A percentile compares a stretch with the other conserved stretches of the same genome.
Evolutionary conservation across 2,888 invertebrate genomes (phyloP).

Genomic region (Dasypogon diadema): DNA sequence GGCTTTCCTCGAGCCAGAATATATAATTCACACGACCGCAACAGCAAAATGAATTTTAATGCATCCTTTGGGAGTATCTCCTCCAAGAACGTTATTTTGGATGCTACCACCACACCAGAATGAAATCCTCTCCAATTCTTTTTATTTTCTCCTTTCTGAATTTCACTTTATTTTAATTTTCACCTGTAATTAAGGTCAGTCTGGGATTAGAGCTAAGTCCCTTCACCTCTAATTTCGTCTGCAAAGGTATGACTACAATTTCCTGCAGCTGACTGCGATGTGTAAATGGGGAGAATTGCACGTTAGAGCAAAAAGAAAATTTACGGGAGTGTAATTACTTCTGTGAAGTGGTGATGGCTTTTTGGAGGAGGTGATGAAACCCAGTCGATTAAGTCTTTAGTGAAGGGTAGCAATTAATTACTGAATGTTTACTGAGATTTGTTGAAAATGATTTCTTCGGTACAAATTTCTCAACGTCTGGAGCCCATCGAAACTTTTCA

Average conservation of each 20-base stretch:
- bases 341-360: neutral
- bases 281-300: constrained; percentile 13
- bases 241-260: neutral
- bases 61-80: constrained; percentile 37
- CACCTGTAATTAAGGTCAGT: constrained; percentile 45
- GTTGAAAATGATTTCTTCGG: too few species aligned
- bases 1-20: constrained; percentile 35
- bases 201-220: constrained; percentile 17
- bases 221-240: constrained; percentile 23
- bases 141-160: constrained; percentile 32
- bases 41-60: constrained; percentile 50
- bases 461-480: too few species aligned
- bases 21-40: constrained; percentile 48
- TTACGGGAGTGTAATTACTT: neutral
- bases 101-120: neutral
- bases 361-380: neutral
- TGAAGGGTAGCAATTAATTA: too few species aligned
- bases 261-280: constrained; percentile 10
- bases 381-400: too few species aligned
- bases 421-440: too few species aligned
- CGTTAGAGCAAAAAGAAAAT: constrained; percentile 12
- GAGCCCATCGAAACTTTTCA: too few species aligned
- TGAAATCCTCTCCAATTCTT: neutral
- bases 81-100: constrained; percentile 3
- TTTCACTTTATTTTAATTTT: constrained; percentile 46